Evolutionary conservation across 1,140 invertebrate species (phyloP), one percentile per base, ranked within the genome.

Genomic region (Ceratoteleas bidentatus): DNA sequence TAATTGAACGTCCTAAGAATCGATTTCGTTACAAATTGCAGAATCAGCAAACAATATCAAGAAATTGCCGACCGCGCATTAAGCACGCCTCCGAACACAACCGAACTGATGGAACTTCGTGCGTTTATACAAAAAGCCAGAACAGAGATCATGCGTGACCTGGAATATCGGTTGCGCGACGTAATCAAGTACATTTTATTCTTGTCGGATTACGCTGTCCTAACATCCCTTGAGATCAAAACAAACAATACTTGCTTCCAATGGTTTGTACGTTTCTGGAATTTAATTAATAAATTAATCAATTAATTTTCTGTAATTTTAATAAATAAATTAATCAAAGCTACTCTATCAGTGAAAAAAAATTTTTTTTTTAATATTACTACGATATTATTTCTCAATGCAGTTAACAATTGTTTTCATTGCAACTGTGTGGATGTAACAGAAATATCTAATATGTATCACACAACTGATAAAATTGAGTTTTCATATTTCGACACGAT

Each of bases 41-140:
- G 97, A 47, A 93, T 98, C 53, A 95, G 95, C 64, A 95, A 96
- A 65, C 96, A 97, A 83, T 98, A 98, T 92, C 94, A 97, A 85
- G 87, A 91, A 24, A 98, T 98, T 81, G 93, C 96, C 0, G 95
- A 96, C 80, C 95, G 94, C 78, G 94, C 96, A 0, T 88, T 98
- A 36, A 96, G 94, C 10, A 93, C 94, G 0, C 97, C 98, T 0
- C 92, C 93, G 5, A 96, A 97, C 87, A 99, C 97, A 0, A 94
- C 94, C 0, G 95, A 97, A 81, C 88, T 98, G 53, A 97, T 98
- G 94, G 93, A 95, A 52, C 91, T 98, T 2, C 96, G 95, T 58
- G 93, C 92, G 1, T 98, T 96, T 91, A 95, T 96, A 49, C 92
- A 94, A 57, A 94, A 95, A 85, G 94, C 96, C 0, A 94, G 98